Evolutionary conservation across 2,888 invertebrate genomes (phyloP).

Genomic region (Rhimphoctona megacephalus): DNA sequence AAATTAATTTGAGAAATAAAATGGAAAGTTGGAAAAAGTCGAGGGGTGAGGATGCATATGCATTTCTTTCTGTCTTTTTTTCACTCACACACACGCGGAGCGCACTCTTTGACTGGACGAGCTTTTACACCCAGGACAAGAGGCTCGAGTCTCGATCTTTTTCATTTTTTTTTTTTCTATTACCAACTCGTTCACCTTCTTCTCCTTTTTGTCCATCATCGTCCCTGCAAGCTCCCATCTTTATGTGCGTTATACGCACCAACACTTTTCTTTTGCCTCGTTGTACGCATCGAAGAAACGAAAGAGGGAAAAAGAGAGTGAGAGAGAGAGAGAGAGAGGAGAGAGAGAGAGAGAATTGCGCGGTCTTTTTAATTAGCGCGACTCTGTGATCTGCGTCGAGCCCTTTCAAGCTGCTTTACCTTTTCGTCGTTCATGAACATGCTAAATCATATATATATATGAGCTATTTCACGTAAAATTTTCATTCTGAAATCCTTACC

Average conservation of each 20-base stretch:
- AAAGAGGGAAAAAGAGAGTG: slow-evolving; percentile 15
- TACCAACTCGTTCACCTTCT: slow-evolving; percentile 48
- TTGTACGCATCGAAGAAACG: not conserved
- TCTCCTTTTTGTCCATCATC: slow-evolving; percentile 40
- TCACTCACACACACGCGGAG: not conserved
- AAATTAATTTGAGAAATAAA: not conserved
- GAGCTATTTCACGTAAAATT: not conserved
- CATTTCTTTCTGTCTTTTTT: not conserved
- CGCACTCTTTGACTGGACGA: slow-evolving; percentile 11
- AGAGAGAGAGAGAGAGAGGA: slow-evolving; percentile 35
- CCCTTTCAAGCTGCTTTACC: slow-evolving; percentile 68
- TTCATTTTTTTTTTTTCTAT: slow-evolving; percentile 13
- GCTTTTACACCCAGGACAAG: slow-evolving; percentile 27
- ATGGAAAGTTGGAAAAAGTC: not conserved
- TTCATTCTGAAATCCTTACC: not conserved
- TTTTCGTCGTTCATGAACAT: slow-evolving; percentile 55
- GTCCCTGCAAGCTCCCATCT: slow-evolving; percentile 6
- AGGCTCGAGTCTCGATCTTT: slow-evolving; percentile 13
- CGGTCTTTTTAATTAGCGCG: slow-evolving; percentile 69
- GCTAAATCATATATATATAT: slow-evolving; percentile 8
- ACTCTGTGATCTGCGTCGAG: slow-evolving; percentile 68
- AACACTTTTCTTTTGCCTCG: slow-evolving; percentile 7
- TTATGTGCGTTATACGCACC: slow-evolving; percentile 22
- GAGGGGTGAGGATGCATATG: not conserved
- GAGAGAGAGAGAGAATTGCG: slow-evolving; percentile 38